Percentiles rank a stretch among this genome's conserved stretches.
These are phyloP conservation scores for Leptinotarsa tumamoca DNA, from an alignment of 2,888 invertebrate species.

Conservation along the genomic window DNA sequence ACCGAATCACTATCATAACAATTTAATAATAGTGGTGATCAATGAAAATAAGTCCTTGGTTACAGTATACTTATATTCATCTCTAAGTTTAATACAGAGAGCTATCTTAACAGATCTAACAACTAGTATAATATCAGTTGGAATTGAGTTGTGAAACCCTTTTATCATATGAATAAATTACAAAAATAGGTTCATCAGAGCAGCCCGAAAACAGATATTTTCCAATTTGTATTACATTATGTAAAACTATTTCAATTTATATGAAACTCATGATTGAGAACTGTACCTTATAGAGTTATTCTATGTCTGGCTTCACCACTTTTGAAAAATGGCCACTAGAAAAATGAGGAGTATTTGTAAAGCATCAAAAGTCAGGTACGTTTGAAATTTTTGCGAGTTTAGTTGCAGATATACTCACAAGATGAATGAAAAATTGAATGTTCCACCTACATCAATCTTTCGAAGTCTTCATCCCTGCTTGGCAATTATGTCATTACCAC, in stretches of 20 bases:
- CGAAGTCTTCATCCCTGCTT: not conserved
- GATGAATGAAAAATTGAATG: slow-evolving; percentile 18
- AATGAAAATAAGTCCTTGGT: slow-evolving; percentile 53
- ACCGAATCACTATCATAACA: slow-evolving; percentile 51
- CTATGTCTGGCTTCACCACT: slow-evolving; percentile 49
- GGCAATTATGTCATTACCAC: not conserved
- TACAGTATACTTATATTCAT: slow-evolving; percentile 56
- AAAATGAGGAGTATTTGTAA: slow-evolving; percentile 55
- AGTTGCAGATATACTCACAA: slow-evolving; percentile 30
- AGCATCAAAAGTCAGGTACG: slow-evolving; percentile 66
- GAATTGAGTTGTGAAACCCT: slow-evolving; percentile 38
- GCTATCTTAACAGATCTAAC: slow-evolving; percentile 61
- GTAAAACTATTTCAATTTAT: slow-evolving; percentile 16
- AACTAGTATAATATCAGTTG: slow-evolving; percentile 55
- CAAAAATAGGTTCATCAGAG: slow-evolving; percentile 49
- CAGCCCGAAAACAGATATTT: slow-evolving; percentile 42
- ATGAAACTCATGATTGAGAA: slow-evolving; percentile 47
- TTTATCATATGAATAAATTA: slow-evolving; percentile 38
- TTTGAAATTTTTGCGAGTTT: slow-evolving; percentile 52
- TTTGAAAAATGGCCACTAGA: slow-evolving; percentile 51
- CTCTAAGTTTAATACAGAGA: slow-evolving; percentile 63
- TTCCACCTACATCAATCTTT: slow-evolving; percentile 14
- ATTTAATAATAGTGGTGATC: slow-evolving; percentile 43
- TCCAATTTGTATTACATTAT: slow-evolving; percentile 42
- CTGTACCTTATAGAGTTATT: slow-evolving; percentile 55